Evolutionary conservation across 2,113 vertebrate species (phyloP).

Genomic region (Gadus chalcogrammus): DNA sequence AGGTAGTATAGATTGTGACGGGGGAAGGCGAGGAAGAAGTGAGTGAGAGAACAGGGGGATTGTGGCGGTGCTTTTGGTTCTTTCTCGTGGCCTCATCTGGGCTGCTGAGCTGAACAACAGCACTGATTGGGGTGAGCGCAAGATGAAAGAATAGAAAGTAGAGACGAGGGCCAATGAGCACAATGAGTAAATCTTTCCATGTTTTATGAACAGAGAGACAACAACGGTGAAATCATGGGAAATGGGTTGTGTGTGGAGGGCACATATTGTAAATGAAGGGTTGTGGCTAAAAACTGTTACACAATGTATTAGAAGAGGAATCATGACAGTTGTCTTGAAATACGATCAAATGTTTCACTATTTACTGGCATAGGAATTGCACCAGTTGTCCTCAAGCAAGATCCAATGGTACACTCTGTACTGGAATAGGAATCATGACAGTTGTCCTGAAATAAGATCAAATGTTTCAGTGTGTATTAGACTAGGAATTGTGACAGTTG

Average conservation of each 20-base stretch:
- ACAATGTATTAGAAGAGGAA: constrained; percentile 1
- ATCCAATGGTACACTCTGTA: background rate
- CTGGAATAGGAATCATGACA: too few species aligned
- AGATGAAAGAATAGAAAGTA: constrained; percentile 48
- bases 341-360: background rate
- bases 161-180: constrained; percentile 32
- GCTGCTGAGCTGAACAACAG: constrained; percentile 44
- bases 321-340: too few species aligned
- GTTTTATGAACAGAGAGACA: constrained; percentile 26
- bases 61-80: constrained; percentile 25
- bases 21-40: constrained; percentile 23
- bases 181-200: constrained; percentile 49
- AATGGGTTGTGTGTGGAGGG: constrained; percentile 33
- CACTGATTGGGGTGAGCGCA: constrained; percentile 46
- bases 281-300: constrained; percentile 9
- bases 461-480: background rate
- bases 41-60: constrained; percentile 29
- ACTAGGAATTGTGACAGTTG: background rate
- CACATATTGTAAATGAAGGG: constrained; percentile 13
- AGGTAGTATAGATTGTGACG: constrained; percentile 23
- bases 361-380: background rate
- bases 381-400: background rate
- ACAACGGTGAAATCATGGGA: constrained; percentile 10
- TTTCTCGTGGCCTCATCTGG: constrained; percentile 52
- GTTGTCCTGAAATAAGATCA: too few species aligned